Conservation (phyloP, 2,113 vertebrate genomes). For the Uria lomvia region DNA sequence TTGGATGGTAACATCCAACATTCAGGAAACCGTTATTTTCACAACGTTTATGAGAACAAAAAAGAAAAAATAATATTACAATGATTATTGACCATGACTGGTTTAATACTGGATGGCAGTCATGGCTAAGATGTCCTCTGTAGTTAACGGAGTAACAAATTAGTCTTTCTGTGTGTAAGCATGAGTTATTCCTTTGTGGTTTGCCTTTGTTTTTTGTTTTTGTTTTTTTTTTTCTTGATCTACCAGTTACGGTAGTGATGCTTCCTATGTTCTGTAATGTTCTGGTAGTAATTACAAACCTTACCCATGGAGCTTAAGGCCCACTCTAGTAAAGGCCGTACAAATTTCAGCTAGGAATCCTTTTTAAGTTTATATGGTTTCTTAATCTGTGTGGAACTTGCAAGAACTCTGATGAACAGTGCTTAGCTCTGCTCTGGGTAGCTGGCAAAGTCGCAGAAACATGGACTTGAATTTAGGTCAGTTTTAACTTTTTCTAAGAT, state of each 20-base stretch:
- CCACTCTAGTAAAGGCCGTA: neutral
- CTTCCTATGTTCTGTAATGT: neutral
- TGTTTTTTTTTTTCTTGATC: neutral
- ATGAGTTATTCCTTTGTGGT: neutral
- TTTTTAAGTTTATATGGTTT: neutral
- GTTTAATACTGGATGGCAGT: neutral
- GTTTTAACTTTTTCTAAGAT: neutral
- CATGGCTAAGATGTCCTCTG: neutral
- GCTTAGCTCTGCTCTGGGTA: neutral
- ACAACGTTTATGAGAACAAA: neutral
- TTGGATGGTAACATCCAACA: neutral
- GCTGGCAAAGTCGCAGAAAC: neutral
- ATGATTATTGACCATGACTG: neutral
- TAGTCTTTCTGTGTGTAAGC: neutral
- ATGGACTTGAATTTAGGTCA: neutral
- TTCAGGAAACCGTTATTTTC: neutral
- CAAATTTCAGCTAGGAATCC: neutral
- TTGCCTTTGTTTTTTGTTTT: neutral
- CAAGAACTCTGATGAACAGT: neutral
- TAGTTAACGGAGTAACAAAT: neutral
- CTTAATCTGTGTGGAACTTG: neutral
- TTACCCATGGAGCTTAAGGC: neutral
- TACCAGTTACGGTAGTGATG: neutral
- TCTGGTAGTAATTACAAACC: neutral
- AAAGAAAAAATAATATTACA: neutral